Evolutionary conservation across 2,797 vertebrate species (phyloP), one percentile per base, ranked within the genome.

Genomic region (Enoplosus armatus): DNA sequence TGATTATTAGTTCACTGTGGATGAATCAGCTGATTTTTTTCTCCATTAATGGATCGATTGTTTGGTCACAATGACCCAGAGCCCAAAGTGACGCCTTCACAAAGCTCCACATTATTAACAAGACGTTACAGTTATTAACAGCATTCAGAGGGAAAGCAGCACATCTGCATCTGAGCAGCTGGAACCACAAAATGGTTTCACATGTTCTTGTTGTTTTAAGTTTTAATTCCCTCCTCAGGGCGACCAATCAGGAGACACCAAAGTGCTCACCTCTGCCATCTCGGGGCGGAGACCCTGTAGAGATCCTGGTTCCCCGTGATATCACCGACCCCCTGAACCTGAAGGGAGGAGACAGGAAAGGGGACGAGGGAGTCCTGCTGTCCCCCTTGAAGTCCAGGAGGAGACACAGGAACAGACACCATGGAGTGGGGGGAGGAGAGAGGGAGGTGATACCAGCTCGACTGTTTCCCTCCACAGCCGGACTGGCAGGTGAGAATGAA

Each of bases 251-350:
- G 0, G 96, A 96, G 86, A 98, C 97, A 0, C 97, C 97, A 2
- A 94, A 96, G 77, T 96, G 95, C 1, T 98, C 97, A 0, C 97
- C 97, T 0, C 94, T 98, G 76, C 97, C 97, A 0, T 88, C 93
- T 3, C 94, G 96, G 14, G 93, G 89, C 8, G 86, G 89, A 45
- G 94, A 97, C 71, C 97, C 97, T 0, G 96, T 98, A 11, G 96
- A 98, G 91, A 98, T 98, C 56, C 93, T 98, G 50, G 95, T 97
- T 37, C 97, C 97, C 7, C 95, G 96, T 60, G 97, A 98, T 91
- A 96, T 97, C 87, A 97, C 96, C 0, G 97, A 98, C 86, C 97
- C 97, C 0, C 93, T 98, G 33, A 97, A 97, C 91, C 93, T 98
- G 79, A 96, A 94, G 70, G 95, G 95, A 14, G 94, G 84, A 14